These are phyloP conservation scores for Oryzias celebensis DNA, from an alignment of 2,113 vertebrate species.

Conservation along the genomic window DNA sequence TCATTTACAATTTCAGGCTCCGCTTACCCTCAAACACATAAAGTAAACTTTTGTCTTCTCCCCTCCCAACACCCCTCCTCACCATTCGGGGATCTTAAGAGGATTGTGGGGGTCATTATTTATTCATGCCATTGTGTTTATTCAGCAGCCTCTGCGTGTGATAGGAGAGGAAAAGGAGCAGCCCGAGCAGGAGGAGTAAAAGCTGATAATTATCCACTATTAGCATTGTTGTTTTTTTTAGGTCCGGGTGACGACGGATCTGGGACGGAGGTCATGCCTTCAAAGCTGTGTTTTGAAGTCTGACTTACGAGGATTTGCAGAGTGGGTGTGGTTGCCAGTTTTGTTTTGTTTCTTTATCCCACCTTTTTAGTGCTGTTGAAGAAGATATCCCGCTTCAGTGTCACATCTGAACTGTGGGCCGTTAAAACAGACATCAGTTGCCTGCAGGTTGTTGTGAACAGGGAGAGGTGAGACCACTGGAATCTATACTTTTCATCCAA, in stretches of 20 bases:
- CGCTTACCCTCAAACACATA: constrained; percentile 71
- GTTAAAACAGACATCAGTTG: constrained; percentile 34
- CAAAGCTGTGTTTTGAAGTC: constrained; percentile 69
- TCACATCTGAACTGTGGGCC: constrained; percentile 27
- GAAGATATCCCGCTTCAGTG: constrained; percentile 25
- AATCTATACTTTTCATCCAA: constrained; percentile 60
- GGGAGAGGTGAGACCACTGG: constrained; percentile 55
- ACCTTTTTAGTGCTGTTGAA: constrained; percentile 27
- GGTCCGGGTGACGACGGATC: constrained; percentile 56
- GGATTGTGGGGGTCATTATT: constrained; percentile 74
- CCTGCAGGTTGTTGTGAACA: constrained; percentile 59
- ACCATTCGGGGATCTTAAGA: constrained; percentile 68
- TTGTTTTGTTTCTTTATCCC: constrained; percentile 40
- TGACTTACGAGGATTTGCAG: constrained; percentile 28
- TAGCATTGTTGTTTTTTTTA: constrained; percentile 72
- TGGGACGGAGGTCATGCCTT: constrained; percentile 52
- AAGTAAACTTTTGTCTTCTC: constrained; percentile 75
- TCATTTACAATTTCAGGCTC: constrained; percentile 73
- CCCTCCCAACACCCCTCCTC: constrained; percentile 17
- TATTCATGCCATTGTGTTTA: constrained; percentile 76
- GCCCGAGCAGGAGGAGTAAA: constrained; percentile 57
- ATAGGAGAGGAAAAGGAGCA: constrained; percentile 53
- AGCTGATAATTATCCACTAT: constrained; percentile 73
- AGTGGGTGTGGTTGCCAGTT: constrained; percentile 41
- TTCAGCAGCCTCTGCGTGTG: constrained; percentile 64